Evolutionary conservation across 2,113 vertebrate species (phyloP).

Genomic region (Hyla sarda): DNA sequence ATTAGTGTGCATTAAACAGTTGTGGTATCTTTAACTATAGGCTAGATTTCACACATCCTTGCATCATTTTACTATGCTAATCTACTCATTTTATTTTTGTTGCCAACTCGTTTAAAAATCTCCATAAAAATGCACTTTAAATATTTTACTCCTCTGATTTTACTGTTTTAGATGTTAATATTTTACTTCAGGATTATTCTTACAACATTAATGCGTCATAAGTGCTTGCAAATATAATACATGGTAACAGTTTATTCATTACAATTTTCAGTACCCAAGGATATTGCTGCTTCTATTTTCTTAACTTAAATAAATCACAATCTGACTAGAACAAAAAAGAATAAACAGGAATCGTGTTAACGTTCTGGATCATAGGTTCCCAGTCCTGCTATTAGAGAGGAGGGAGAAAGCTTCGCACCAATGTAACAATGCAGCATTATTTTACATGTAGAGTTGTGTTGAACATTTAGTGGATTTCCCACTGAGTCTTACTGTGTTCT

Average conservation of each 20-base stretch:
- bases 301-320: background rate
- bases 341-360: background rate
- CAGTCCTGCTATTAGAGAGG: background rate
- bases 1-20: too few relatives aligned
- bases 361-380: background rate
- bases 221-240: background rate
- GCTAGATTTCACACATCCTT: too few relatives aligned
- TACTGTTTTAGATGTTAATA: background rate
- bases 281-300: background rate
- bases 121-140: background rate
- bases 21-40: too few relatives aligned
- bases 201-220: too few relatives aligned
- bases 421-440: background rate
- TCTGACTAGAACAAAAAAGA: background rate
- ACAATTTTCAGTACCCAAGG: background rate
- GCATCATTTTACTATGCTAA: background rate
- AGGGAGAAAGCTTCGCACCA: background rate
- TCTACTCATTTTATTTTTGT: background rate
- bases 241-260: background rate
- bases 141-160: background rate
- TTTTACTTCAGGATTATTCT: background rate
- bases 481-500: background rate
- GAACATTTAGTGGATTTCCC: slow-evolving; percentile 5
- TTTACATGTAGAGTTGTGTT: background rate
- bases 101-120: background rate